A percentile compares a stretch with the other conserved stretches of the same genome.
These are phyloP conservation scores for Monopterus albus DNA, from an alignment of 2,113 vertebrate species.

Conservation along the genomic window DNA sequence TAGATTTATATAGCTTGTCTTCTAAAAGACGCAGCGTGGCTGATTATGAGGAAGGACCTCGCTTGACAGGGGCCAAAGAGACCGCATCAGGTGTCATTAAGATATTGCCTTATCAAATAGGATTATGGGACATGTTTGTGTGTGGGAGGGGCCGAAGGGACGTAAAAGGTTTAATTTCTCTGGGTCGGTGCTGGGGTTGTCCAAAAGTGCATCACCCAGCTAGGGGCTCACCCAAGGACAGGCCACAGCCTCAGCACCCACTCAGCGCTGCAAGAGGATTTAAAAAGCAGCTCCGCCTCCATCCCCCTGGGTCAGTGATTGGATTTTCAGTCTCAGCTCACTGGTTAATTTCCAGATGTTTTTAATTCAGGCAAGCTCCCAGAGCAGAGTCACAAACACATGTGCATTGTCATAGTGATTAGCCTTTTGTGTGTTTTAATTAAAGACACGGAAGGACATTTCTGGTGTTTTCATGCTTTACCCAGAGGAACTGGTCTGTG, in stretches of 20 bases:
- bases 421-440: slow-evolving; percentile 52
- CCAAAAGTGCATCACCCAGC: slow-evolving; percentile 52
- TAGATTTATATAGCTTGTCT: slow-evolving; percentile 44
- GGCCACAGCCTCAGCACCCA: slow-evolving; percentile 57
- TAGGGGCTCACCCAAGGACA: slow-evolving; percentile 74
- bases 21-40: slow-evolving; percentile 43
- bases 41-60: slow-evolving; percentile 68
- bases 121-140: slow-evolving; percentile 65
- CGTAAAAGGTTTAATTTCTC: slow-evolving; percentile 78
- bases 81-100: slow-evolving; percentile 79
- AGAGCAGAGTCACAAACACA: slow-evolving; percentile 14
- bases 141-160: slow-evolving; percentile 35
- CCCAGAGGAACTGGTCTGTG: slow-evolving; percentile 49
- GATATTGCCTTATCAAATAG: slow-evolving; percentile 83
- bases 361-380: slow-evolving; percentile 26
- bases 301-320: slow-evolving; percentile 52
- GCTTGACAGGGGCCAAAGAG: slow-evolving; percentile 47
- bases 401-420: background rate
- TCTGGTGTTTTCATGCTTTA: slow-evolving; percentile 25
- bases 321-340: slow-evolving; percentile 55
- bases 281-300: slow-evolving; percentile 50
- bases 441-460: slow-evolving; percentile 32
- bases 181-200: slow-evolving; percentile 68
- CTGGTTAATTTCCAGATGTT: slow-evolving; percentile 56
- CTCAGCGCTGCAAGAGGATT: slow-evolving; percentile 74